Evolutionary conservation across 2,797 vertebrate species (phyloP).

Genomic region (Danio jaintianensis): DNA sequence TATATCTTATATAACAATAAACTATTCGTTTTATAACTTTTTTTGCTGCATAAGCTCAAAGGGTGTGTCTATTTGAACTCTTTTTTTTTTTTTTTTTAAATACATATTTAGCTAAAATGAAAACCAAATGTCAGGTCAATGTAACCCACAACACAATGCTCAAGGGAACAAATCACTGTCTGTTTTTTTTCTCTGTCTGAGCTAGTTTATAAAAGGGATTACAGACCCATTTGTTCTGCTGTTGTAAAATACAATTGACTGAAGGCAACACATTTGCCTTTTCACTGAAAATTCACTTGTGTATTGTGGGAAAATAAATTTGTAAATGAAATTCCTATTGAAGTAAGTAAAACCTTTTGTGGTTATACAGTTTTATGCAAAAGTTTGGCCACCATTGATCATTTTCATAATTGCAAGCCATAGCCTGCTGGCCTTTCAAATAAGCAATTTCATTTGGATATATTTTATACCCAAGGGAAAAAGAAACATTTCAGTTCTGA

Average conservation of each 20-base stretch:
- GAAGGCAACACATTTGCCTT: neutral
- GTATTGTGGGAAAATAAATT: neutral
- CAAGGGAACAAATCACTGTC: neutral
- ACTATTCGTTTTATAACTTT: neutral
- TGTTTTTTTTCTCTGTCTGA: neutral
- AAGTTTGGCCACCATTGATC: too few relatives aligned
- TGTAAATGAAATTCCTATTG: neutral
- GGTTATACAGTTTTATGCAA: too few relatives aligned
- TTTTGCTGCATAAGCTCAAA: neutral
- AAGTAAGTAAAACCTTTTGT: too few relatives aligned
- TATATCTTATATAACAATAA: neutral
- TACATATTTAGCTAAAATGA: neutral
- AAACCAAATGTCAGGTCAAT: slow-evolving; percentile 21
- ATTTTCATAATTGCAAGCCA: too few relatives aligned
- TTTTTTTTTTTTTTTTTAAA: too few relatives aligned
- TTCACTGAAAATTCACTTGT: neutral
- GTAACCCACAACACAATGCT: neutral
- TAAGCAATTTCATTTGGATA: too few relatives aligned
- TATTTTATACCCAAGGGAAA: too few relatives aligned
- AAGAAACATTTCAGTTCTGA: too few relatives aligned
- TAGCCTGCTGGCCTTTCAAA: too few relatives aligned
- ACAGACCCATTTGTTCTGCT: neutral
- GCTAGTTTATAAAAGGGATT: neutral
- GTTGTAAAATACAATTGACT: neutral
- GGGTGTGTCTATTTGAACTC: neutral